Percentiles rank a stretch among this genome's conserved stretches.
These are phyloP conservation scores for Orchesellides sinensis DNA, from an alignment of 2,888 invertebrate species.

Conservation along the genomic window DNA sequence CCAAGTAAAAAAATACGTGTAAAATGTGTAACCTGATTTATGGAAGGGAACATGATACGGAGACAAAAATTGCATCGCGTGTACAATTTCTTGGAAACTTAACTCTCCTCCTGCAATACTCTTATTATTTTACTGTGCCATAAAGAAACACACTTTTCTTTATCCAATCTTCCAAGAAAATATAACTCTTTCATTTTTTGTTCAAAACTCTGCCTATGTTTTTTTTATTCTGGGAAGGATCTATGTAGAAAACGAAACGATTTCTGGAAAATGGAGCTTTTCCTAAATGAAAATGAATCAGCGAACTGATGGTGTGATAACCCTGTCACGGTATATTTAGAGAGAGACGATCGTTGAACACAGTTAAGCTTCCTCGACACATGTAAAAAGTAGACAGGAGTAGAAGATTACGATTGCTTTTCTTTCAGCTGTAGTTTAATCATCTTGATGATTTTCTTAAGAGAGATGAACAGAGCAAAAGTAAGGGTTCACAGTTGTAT, in stretches of 20 bases:
- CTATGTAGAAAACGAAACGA: no score
- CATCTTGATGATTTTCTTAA: slow-evolving; percentile 27
- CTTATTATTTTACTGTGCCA: not conserved
- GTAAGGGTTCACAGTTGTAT: no score
- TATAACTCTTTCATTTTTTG: not conserved
- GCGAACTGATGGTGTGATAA: not conserved
- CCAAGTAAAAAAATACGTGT: slow-evolving; percentile 7
- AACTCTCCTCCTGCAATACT: not conserved
- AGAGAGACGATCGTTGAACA: not conserved
- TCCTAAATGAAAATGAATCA: not conserved
- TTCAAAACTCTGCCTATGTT: not conserved
- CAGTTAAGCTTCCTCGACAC: no score
- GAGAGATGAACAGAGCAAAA: not conserved
- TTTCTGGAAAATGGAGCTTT: not conserved
- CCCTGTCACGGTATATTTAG: not conserved
- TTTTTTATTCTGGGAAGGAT: no score
- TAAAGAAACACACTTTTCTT: not conserved
- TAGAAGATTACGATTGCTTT: not conserved
- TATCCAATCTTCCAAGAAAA: not conserved
- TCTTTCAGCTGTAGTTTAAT: slow-evolving; percentile 17
- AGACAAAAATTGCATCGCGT: slow-evolving; percentile 1
- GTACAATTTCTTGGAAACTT: not conserved
- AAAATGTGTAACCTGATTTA: slow-evolving; percentile 13
- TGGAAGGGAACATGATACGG: slow-evolving; percentile 1
- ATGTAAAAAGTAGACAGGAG: not conserved